A percentile compares a stretch with the other conserved stretches of the same genome.
Evolutionary conservation across 2,113 vertebrate species (phyloP).

Genomic region (Megalops atlanticus): DNA sequence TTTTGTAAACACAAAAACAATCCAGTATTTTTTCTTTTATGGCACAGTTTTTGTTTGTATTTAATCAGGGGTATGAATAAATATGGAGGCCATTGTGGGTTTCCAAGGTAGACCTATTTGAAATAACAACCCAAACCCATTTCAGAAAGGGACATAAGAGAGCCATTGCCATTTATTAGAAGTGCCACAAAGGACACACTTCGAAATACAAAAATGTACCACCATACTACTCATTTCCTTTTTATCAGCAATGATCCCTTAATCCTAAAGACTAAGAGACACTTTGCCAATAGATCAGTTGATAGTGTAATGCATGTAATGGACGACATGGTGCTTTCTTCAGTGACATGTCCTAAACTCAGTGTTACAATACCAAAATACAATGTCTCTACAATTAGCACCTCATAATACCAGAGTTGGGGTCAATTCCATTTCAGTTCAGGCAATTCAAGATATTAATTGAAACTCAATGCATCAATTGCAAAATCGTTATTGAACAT

Average conservation of each 20-base stretch:
- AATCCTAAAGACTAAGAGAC: background rate
- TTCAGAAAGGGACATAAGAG: conserved; percentile 10
- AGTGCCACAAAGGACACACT: conserved; percentile 8
- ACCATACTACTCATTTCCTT: background rate
- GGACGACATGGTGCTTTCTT: background rate
- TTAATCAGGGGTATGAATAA: no score
- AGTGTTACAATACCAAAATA: background rate
- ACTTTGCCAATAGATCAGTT: background rate
- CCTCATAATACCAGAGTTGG: no score
- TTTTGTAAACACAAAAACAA: no score
- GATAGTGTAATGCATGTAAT: background rate
- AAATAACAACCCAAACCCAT: background rate
- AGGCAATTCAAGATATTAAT: no score
- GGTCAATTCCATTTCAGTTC: no score
- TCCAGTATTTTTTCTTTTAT: no score
- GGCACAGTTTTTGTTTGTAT: no score
- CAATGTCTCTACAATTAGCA: no score
- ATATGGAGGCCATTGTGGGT: no score
- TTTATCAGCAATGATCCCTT: background rate
- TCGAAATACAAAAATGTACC: conserved; percentile 15
- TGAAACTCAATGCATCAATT: no score
- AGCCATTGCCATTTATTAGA: conserved; percentile 24
- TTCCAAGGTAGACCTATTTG: no score
- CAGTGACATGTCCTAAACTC: background rate
- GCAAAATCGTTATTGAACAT: no score